A percentile compares a stretch with the other conserved stretches of the same genome.
phyloP scores from a whole-genome alignment of 1,140 invertebrate species.

The Diabrotica virgifera region DNA sequence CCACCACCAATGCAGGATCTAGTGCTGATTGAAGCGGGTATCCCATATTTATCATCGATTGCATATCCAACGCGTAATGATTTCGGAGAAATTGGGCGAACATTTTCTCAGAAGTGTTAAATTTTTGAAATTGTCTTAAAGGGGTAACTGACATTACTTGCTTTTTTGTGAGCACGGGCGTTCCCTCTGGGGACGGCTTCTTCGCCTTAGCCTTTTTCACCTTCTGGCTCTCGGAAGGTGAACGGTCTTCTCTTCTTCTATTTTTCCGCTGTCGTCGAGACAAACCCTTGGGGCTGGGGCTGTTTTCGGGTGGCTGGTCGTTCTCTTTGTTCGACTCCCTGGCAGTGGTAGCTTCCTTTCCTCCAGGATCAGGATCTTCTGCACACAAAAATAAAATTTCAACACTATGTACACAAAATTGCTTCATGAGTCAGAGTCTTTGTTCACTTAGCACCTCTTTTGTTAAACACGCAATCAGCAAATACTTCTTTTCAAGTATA shows the following conservation, averaged over 20 bases:
- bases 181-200: constrained; percentile 14
- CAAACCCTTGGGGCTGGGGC: constrained; percentile 31
- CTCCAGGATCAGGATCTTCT: constrained; percentile 49
- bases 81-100: constrained; percentile 13
- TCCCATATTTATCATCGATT: constrained; percentile 66
- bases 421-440: constrained; percentile 5
- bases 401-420: constrained; percentile 11
- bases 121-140: constrained; percentile 15
- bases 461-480: neutral
- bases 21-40: constrained; percentile 61
- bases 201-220: constrained; percentile 18
- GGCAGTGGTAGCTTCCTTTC: constrained; percentile 31
- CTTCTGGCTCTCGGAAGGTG: constrained; percentile 24
- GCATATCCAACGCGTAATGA: constrained; percentile 59
- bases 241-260: constrained; percentile 40
- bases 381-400: constrained; percentile 39
- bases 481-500: too few relatives aligned
- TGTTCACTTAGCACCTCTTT: constrained; percentile 4
- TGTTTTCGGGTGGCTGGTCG: constrained; percentile 24
- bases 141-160: constrained; percentile 4
- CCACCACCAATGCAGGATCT: constrained; percentile 12
- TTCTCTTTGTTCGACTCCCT: constrained; percentile 45
- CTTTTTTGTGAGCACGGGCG: neutral
- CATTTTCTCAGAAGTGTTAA: constrained; percentile 5
- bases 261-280: constrained; percentile 39